Conservation (phyloP, 2,888 invertebrate species). For the Brassicogethes aeneus region DNA sequence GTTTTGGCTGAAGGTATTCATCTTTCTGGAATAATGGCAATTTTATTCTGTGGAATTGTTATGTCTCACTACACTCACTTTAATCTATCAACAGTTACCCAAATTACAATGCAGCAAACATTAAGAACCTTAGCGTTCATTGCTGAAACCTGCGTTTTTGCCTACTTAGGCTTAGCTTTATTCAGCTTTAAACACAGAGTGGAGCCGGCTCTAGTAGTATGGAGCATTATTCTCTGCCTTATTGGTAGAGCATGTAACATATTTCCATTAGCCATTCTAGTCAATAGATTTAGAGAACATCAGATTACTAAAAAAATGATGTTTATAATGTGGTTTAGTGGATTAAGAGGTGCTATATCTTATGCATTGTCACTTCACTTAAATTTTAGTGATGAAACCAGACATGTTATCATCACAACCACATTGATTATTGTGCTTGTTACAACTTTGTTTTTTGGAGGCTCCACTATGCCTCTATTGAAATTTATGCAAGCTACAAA, state of each 20-base stretch:
- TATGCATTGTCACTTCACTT: constrained; percentile 95
- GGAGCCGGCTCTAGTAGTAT: constrained; percentile 84
- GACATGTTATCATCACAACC: constrained; percentile 94
- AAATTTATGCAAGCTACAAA: constrained; percentile 76
- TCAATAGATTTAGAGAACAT: constrained; percentile 94
- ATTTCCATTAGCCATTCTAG: constrained; percentile 86
- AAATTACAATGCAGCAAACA: constrained; percentile 99
- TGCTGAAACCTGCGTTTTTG: constrained; percentile 98
- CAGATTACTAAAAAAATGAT: constrained; percentile 98
- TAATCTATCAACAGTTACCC: constrained; percentile 95
- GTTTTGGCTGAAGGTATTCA: constrained; percentile 86
- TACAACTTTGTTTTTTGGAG: constrained; percentile 91
- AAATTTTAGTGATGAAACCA: constrained; percentile 86
- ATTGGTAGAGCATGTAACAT: constrained; percentile 94
- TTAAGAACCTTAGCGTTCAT: constrained; percentile 96
- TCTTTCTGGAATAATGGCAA: constrained; percentile 92
- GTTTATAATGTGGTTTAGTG: constrained; percentile 99
- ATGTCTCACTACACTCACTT: constrained; percentile 99
- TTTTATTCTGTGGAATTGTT: constrained; percentile 95
- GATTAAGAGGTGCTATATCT: constrained; percentile 93
- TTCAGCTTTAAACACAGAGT: constrained; percentile 92
- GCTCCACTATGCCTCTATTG: constrained; percentile 94
- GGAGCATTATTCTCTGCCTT: constrained; percentile 88
- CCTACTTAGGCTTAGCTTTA: constrained; percentile 89
- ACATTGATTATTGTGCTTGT: constrained; percentile 96